Evolutionary conservation across 2,797 vertebrate genomes (phyloP).

Genomic region (Toxotes lorentzi): DNA sequence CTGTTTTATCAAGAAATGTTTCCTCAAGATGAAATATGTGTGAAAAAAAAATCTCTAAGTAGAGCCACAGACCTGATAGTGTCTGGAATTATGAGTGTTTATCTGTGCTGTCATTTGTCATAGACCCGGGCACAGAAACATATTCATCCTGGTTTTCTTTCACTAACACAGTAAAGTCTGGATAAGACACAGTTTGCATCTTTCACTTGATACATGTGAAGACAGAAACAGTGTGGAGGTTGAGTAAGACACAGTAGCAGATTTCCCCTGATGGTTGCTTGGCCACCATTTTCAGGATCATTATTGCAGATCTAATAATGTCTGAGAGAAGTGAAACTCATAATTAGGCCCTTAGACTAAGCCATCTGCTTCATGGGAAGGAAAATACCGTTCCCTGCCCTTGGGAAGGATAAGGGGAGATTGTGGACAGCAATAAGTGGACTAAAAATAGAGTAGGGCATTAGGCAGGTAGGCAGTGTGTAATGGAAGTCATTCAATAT

Average conservation of each 20-base stretch:
- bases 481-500: slow-evolving; percentile 44
- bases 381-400: slow-evolving; percentile 45
- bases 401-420: slow-evolving; percentile 47
- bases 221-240: slow-evolving; percentile 10
- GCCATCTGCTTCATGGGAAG: slow-evolving; percentile 9
- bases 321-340: slow-evolving; percentile 42
- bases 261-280: slow-evolving; percentile 40
- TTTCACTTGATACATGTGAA: background rate
- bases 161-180: background rate
- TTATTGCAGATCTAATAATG: slow-evolving; percentile 41
- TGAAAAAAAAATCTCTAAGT: background rate
- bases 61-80: background rate
- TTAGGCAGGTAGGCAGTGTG: slow-evolving; percentile 38
- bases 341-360: slow-evolving; percentile 53
- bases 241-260: slow-evolving; percentile 3
- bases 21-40: slow-evolving; percentile 2
- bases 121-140: background rate
- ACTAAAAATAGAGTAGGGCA: slow-evolving; percentile 63
- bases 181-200: background rate
- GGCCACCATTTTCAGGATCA: slow-evolving; percentile 22
- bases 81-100: background rate
- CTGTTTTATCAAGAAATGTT: slow-evolving; percentile 9
- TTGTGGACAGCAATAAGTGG: slow-evolving; percentile 54
- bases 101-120: slow-evolving; percentile 1
- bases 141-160: background rate